Evolutionary conservation across 2,797 vertebrate species (phyloP).

Genomic region (Sebastes wilsoni): DNA sequence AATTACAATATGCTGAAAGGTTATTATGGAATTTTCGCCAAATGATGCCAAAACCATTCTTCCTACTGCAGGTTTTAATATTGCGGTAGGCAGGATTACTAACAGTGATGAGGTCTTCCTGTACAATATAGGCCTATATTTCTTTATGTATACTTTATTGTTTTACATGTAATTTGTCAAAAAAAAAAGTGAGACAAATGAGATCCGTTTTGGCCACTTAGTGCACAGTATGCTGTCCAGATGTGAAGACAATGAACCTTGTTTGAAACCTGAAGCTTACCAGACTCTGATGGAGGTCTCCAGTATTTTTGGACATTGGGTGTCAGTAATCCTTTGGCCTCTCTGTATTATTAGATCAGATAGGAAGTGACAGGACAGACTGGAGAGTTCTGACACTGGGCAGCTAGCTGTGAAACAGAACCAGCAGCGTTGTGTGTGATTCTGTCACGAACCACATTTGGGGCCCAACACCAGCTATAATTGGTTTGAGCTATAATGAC

Average conservation of each 20-base stretch:
- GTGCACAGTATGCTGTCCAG: not conserved
- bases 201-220: not conserved
- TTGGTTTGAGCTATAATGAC: not conserved
- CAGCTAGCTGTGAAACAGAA: slow-evolving; percentile 34
- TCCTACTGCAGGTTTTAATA: no score
- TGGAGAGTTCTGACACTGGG: slow-evolving; percentile 39
- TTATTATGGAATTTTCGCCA: no score
- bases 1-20: no score
- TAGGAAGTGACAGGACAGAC: slow-evolving; percentile 32
- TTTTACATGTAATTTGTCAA: not conserved
- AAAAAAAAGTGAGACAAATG: not conserved
- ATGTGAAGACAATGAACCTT: not conserved
- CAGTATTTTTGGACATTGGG: slow-evolving; percentile 6
- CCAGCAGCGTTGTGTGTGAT: not conserved
- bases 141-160: not conserved
- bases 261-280: not conserved
- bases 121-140: no score
- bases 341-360: slow-evolving; percentile 38
- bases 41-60: no score
- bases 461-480: slow-evolving; percentile 2
- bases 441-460: not conserved
- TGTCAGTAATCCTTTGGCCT: slow-evolving; percentile 32
- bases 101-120: not conserved
- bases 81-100: not conserved
- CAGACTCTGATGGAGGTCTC: not conserved